Evolutionary conservation across 1,140 invertebrate genomes (phyloP).

Genomic region (Charaxes varanes): DNA sequence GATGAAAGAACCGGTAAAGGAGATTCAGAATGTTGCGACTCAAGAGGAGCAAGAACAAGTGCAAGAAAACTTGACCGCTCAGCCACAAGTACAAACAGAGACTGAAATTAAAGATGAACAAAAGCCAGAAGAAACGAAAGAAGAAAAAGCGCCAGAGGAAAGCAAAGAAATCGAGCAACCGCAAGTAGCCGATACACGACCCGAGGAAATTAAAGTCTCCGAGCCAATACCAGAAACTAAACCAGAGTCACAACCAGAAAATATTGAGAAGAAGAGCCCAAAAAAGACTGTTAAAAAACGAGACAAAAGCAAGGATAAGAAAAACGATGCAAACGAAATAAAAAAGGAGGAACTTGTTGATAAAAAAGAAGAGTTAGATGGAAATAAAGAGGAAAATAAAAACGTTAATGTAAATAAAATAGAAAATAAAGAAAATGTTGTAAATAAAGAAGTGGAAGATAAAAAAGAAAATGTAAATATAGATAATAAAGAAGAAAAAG

Average conservation of each 20-base stretch:
- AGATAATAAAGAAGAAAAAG: conserved; percentile 34
- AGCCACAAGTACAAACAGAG: conserved; percentile 11
- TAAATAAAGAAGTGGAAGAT: conserved; percentile 24
- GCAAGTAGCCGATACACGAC: conserved; percentile 17
- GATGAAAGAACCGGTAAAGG: conserved; percentile 50
- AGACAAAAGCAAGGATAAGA: conserved; percentile 69
- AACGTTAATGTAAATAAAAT: conserved; percentile 32
- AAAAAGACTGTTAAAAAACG: conserved; percentile 60
- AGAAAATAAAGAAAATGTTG: conserved; percentile 27
- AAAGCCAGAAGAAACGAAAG: conserved; percentile 19
- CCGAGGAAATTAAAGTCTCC: conserved; percentile 12
- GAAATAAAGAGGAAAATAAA: conserved; percentile 35
- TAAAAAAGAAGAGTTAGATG: conserved; percentile 30
- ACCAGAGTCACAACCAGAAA: conserved; percentile 27
- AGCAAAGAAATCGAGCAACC: conserved; percentile 13
- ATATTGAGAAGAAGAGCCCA: conserved; percentile 36
- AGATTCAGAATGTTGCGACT: conserved; percentile 27
- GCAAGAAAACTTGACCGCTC: conserved; percentile 14
- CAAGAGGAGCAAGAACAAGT: conserved; percentile 17
- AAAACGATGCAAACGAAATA: conserved; percentile 36
- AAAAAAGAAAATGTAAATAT: conserved; percentile 30
- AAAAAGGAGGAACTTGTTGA: conserved; percentile 33
- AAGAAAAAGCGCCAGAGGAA: conserved; percentile 11
- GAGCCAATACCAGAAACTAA: conserved; percentile 8
- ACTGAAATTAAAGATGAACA: conserved; percentile 18